Evolutionary conservation across 1,140 invertebrate genomes (phyloP).

Genomic region (Drosophila serrata): DNA sequence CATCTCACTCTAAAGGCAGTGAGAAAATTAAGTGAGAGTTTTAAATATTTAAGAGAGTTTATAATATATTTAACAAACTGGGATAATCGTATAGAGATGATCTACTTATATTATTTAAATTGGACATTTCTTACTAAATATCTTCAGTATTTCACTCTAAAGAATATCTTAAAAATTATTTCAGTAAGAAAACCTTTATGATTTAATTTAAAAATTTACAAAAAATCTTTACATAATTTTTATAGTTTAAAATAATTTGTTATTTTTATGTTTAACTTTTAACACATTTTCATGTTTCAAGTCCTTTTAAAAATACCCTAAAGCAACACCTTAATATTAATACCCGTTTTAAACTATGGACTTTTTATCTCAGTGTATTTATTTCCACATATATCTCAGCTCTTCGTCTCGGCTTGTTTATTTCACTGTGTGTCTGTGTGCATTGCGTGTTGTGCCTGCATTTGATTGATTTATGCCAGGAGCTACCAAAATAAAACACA

Average conservation of each 20-base stretch:
- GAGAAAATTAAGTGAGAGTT: neutral
- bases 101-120: no score
- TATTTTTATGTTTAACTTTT: neutral
- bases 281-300: neutral
- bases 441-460: slow-evolving; percentile 73
- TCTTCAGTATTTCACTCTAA: no score
- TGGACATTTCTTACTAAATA: no score
- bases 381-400: slow-evolving; percentile 26
- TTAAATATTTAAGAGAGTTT: no score
- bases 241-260: neutral
- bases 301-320: rapidly evolving
- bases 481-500: slow-evolving; percentile 29
- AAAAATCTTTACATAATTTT: no score
- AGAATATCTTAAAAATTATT: no score
- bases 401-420: slow-evolving; percentile 34
- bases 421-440: slow-evolving; percentile 31
- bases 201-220: no score
- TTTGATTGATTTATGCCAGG: slow-evolving; percentile 78
- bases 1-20: neutral
- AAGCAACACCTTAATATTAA: no score
- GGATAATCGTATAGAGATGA: no score
- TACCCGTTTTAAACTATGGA: rapidly evolving
- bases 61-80: no score
- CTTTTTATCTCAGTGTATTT: neutral
- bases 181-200: no score